phyloP scores from a whole-genome alignment of 2,888 invertebrate species.

The Dynastes hyllus region DNA sequence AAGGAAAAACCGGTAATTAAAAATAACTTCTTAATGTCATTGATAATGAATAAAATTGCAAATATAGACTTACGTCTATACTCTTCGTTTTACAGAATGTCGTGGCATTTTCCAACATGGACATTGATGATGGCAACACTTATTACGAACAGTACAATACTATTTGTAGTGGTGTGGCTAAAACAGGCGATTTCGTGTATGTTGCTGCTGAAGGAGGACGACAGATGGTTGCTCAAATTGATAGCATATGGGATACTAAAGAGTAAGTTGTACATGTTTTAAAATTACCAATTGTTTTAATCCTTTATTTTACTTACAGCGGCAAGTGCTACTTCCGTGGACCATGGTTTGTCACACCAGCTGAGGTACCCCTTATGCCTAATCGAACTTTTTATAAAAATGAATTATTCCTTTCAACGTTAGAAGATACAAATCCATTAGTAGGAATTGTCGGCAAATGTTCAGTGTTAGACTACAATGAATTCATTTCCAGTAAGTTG shows the following conservation, averaged over 20 bases:
- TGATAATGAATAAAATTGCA: conserved; percentile 38
- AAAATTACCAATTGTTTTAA: conserved; percentile 19
- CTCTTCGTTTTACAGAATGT: conserved; percentile 79
- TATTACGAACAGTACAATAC: conserved; percentile 96
- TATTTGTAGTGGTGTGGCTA: conserved; percentile 86
- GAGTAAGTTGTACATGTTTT: conserved; percentile 76
- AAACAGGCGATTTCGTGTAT: conserved; percentile 96
- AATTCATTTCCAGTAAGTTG: conserved; percentile 80
- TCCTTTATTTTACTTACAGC: conserved; percentile 73
- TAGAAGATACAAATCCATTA: conserved; percentile 93
- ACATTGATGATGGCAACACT: conserved; percentile 84
- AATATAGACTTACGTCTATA: not conserved
- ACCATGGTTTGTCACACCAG: conserved; percentile 92
- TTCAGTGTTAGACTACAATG: conserved; percentile 90
- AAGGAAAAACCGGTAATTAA: conserved; percentile 87
- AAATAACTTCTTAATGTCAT: too few relatives aligned
- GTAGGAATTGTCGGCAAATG: conserved; percentile 95
- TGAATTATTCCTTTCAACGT: conserved; percentile 92
- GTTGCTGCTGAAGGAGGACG: conserved; percentile 93
- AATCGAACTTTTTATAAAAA: conserved; percentile 91
- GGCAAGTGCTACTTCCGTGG: conserved; percentile 95
- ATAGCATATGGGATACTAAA: conserved; percentile 94
- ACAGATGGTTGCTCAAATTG: conserved; percentile 94
- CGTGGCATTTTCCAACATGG: conserved; percentile 78
- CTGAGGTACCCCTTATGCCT: conserved; percentile 88